Conservation (phyloP, 2,888 invertebrate genomes). For the Emmelina monodactyla region DNA sequence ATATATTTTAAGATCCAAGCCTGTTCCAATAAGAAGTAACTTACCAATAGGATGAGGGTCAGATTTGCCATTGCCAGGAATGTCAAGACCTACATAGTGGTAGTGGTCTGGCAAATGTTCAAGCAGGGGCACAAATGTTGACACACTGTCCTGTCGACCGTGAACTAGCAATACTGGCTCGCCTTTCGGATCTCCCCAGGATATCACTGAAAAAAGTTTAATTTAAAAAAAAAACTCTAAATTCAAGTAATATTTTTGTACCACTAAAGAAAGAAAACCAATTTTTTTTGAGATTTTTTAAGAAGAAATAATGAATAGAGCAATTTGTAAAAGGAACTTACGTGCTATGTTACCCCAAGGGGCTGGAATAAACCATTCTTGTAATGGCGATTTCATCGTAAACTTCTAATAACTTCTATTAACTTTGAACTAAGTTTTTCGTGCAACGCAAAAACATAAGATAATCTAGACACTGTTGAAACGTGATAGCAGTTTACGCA, state of each 20-base stretch:
- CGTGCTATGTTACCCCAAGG: conserved; percentile 23
- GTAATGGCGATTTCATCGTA: too few relatives aligned
- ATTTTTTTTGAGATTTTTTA: too few relatives aligned
- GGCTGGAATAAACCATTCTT: conserved; percentile 29
- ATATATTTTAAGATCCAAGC: too few relatives aligned
- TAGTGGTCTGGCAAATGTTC: conserved; percentile 47
- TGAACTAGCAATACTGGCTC: conserved; percentile 64
- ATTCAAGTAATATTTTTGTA: too few relatives aligned
- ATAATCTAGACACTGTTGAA: too few relatives aligned
- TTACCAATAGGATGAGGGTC: conserved; percentile 51
- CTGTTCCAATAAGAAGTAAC: too few relatives aligned
- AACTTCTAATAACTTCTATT: too few relatives aligned
- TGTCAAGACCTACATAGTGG: conserved; percentile 46
- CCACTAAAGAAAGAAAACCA: too few relatives aligned
- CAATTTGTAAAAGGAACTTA: conserved; percentile 10
- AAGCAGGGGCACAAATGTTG: conserved; percentile 64
- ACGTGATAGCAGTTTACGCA: too few relatives aligned
- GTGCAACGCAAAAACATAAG: too few relatives aligned
- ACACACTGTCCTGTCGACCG: conserved; percentile 68
- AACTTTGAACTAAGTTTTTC: too few relatives aligned
- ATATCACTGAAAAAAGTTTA: conserved; percentile 43
- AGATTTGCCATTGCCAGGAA: conserved; percentile 68
- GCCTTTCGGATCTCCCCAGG: conserved; percentile 62
- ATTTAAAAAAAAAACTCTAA: not conserved
- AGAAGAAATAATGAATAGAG: too few relatives aligned